Evolutionary conservation across 2,113 vertebrate species (phyloP), one percentile per base, ranked within the genome.

Genomic region (Carassius gibelio): DNA sequence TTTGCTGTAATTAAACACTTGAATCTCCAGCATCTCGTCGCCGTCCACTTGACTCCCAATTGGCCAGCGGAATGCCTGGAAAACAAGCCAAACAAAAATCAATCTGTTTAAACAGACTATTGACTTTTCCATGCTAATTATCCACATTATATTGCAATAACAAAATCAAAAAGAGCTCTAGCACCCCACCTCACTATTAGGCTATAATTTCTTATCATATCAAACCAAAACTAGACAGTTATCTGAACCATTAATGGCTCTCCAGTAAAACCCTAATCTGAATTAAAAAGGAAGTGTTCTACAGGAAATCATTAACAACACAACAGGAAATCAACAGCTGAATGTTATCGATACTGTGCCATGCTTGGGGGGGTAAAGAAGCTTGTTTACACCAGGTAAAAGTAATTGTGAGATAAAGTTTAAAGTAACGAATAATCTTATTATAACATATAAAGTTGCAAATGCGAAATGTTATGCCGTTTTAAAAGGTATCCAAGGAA

Each of bases 1-100:
- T 90, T 99, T 99, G 94, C 97, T 99, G 92, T 97, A 98, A 94
- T 97, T 99, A 94, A 96, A 99, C 83, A 99, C 94, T 85, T 98
- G 97, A 88, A 99, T 95, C 93, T 99, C 97, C 76, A 99, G 91
- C 91, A 98, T 95, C 91, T 99, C 98, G 1, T 95, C 96, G 86
- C 93, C 96, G 0, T 98, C 95, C 0, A 99, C 90, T 36, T 87
- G 93, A 92, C 96, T 98, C 45, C 94, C 97, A 76, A 98, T 94
- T 0, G 97, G 97, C 98, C 98, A 99, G 76, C 96, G 96, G 91
- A 99, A 99, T 0, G 89, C 96, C 97, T 99, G 92, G 30, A 85
- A 84, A 72, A 75, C 10, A 88, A 23, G 84, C 0, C 85, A 83
- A 55, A 76, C 52, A 10, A 75, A 52, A 85, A 78, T 82, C 17